These are phyloP conservation scores for Miltochrista miniata DNA, from an alignment of 2,888 invertebrate genomes.

Conservation along the genomic window DNA sequence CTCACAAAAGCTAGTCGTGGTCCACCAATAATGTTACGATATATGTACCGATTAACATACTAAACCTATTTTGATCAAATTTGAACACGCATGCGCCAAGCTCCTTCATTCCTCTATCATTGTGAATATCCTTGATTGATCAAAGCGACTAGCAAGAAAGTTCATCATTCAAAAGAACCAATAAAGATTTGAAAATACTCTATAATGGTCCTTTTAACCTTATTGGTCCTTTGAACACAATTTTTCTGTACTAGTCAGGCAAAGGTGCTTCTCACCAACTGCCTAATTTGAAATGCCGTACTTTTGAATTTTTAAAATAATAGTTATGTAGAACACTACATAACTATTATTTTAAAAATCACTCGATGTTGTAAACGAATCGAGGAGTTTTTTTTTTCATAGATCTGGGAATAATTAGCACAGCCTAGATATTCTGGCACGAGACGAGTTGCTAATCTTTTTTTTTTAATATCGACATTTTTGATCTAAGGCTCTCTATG, in stretches of 20 bases:
- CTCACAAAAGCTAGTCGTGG: conserved; percentile 1
- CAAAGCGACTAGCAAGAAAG: no score
- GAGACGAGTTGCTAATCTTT: neutral
- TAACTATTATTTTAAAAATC: neutral
- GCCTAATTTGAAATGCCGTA: neutral
- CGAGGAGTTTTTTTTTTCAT: neutral
- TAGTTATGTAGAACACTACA: no score
- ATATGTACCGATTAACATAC: conserved; percentile 1
- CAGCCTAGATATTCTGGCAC: neutral
- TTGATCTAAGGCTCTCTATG: no score
- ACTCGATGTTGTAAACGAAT: neutral
- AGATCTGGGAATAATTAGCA: neutral
- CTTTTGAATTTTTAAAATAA: no score
- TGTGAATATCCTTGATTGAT: neutral
- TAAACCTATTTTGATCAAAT: conserved; percentile 8
- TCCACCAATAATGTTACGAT: neutral
- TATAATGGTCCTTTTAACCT: no score
- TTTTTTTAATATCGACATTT: neutral
- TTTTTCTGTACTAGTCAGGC: neutral
- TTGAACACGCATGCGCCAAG: conserved; percentile 1
- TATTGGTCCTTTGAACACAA: neutral
- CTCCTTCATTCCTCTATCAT: neutral
- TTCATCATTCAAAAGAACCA: neutral
- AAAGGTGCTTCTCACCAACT: neutral
- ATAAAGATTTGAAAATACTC: neutral